Evolutionary conservation across 1,140 invertebrate species (phyloP).

Genomic region (Battus philenor): DNA sequence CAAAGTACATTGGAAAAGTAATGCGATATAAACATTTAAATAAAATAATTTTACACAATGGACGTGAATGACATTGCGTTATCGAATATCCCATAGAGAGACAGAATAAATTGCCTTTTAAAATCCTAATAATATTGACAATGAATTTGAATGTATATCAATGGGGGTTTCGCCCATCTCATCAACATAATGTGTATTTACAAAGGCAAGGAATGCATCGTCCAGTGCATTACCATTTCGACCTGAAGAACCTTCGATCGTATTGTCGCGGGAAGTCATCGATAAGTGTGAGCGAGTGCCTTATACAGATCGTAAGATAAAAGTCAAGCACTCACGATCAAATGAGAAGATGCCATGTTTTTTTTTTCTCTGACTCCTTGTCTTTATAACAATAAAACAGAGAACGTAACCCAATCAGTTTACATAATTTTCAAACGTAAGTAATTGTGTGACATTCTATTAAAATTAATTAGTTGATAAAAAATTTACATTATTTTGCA

Average conservation of each 20-base stretch:
- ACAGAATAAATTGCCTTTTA: constrained; percentile 65
- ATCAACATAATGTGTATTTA: constrained; percentile 63
- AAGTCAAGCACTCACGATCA: constrained; percentile 37
- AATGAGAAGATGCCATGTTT: constrained; percentile 20
- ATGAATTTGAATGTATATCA: constrained; percentile 65
- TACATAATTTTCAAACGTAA: no score
- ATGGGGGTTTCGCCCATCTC: constrained; percentile 70
- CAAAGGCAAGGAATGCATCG: constrained; percentile 64
- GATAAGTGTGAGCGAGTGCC: constrained; percentile 50
- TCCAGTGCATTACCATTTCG: constrained; percentile 59
- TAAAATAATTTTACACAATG: not conserved
- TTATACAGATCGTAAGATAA: constrained; percentile 59
- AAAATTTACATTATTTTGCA: no score
- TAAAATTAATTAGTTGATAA: no score
- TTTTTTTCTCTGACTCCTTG: no score
- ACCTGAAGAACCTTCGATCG: constrained; percentile 48
- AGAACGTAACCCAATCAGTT: no score
- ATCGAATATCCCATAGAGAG: constrained; percentile 45
- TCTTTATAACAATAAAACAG: no score
- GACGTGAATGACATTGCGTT: constrained; percentile 33
- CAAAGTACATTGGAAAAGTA: no score
- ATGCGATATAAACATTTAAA: not conserved
- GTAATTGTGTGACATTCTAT: no score
- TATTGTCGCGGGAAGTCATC: constrained; percentile 61
- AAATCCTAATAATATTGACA: constrained; percentile 63